These are phyloP conservation scores for Aleiodes alternator DNA, from an alignment of 2,888 invertebrate genomes.

Conservation along the genomic window DNA sequence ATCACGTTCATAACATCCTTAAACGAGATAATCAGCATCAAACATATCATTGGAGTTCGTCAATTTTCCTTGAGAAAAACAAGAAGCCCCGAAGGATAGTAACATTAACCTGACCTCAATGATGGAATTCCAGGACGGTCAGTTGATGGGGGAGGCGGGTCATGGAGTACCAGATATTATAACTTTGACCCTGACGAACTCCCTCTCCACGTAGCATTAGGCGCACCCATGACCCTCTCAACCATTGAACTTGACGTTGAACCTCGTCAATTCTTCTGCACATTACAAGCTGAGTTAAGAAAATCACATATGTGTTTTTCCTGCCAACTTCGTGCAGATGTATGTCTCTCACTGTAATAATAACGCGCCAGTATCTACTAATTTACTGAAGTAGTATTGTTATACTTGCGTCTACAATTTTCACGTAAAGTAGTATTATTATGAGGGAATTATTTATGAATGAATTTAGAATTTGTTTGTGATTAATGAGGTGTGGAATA, in stretches of 20 bases:
- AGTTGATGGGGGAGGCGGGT: constrained; percentile 19
- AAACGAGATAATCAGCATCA: not conserved
- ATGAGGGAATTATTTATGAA: no score
- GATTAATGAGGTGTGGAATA: no score
- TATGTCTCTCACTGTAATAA: no score
- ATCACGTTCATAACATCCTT: not conserved
- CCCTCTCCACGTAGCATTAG: constrained; percentile 8
- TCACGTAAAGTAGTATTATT: no score
- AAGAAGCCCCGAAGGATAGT: constrained; percentile 8
- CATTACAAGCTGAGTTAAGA: not conserved
- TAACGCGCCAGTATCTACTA: no score
- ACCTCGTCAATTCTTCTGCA: constrained; percentile 7
- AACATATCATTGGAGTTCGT: no score
- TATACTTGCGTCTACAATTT: no score
- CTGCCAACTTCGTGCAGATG: not conserved
- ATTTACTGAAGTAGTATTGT: no score
- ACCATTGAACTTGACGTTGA: constrained; percentile 27
- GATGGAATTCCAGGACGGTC: constrained; percentile 18
- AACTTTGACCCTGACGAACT: constrained; percentile 30
- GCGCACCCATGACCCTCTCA: constrained; percentile 34
- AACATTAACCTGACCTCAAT: constrained; percentile 32
- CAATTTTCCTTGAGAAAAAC: not conserved
- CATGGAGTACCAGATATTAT: constrained; percentile 3
- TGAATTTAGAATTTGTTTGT: no score
- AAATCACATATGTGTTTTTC: constrained; percentile 10